Evolutionary conservation across 2,113 vertebrate genomes (phyloP).

Genomic region (Etheostoma cragini): DNA sequence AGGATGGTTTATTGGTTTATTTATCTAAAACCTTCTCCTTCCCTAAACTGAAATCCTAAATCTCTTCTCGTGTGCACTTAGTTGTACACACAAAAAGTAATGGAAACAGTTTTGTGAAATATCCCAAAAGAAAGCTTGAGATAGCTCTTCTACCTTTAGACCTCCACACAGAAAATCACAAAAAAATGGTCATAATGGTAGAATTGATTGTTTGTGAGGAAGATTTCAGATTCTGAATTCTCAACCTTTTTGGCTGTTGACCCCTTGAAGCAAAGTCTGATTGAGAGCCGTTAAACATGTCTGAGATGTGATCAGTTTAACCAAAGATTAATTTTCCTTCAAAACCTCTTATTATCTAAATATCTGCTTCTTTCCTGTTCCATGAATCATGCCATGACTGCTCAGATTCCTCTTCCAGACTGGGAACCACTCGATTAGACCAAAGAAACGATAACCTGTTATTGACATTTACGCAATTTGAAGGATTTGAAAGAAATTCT

Average conservation of each 20-base stretch:
- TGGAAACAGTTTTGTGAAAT: not conserved
- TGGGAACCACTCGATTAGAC: not conserved
- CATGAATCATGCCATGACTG: not conserved
- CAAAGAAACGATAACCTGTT: not conserved
- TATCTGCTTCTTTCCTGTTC: not conserved
- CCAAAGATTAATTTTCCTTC: not conserved
- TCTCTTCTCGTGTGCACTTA: not conserved
- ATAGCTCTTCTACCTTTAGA: not conserved
- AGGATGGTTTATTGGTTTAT: conserved; percentile 24
- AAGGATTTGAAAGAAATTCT: not conserved
- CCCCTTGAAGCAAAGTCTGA: not conserved
- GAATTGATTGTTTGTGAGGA: not conserved
- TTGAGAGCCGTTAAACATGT: not conserved
- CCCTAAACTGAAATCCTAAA: conserved; percentile 6
- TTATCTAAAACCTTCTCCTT: conserved; percentile 41
- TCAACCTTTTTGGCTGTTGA: not conserved
- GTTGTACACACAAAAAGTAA: not conserved
- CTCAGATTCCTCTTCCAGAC: not conserved
- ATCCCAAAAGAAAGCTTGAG: not conserved
- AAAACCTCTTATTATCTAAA: not conserved
- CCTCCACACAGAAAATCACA: not conserved
- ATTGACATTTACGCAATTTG: conserved; percentile 11
- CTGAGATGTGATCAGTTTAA: not conserved
- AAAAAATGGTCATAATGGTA: not conserved
- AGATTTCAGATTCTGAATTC: not conserved